Evolutionary conservation across 2,113 vertebrate genomes (phyloP), one percentile per base, ranked within the genome.

Genomic region (Pardalotus punctatus): DNA sequence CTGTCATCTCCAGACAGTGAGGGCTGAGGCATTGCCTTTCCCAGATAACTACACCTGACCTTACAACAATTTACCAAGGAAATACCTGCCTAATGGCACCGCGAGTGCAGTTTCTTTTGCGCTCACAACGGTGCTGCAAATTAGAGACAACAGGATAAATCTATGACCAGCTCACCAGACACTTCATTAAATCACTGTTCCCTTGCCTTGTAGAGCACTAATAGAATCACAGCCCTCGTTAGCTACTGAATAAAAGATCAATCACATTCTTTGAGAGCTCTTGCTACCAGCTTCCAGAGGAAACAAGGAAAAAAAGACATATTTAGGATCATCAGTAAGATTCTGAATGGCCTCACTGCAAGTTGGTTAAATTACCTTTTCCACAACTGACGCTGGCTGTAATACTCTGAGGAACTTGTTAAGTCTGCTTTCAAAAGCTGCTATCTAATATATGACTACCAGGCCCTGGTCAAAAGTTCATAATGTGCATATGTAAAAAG

Each of bases 401-500:
- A 99, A 99, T 98, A 98, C 99, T 99, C 99, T 97, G 96, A 99
- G 99, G 99, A 99, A 99, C 99, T 99, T 99, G 99, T 99, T 99
- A 99, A 99, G 98, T 97, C 97, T 96, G 98, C 96, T 98, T 98
- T 98, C 98, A 98, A 98, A 98, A 97, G 98, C 97, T 95, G 96
- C 96, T 96, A 97, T 98, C 98, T 99, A 98, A 99, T 99, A 98
- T 98, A 98, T 97, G 98, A 98, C 98, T 98, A 98, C 98, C 97
- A 98, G 97, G 97, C 98, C 98, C 98, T 99, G 99, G 98, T 99
- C 99, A 99, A 98, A 99, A 99, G 99, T 99, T 99, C 98, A 99
- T 98, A 98, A 98, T 98, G 99, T 99, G 99, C 99, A 99, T 99
- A 99, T 99, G 99, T 99, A 99, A 99, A 99, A 99, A 99, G 99